Evolutionary conservation across 2,113 vertebrate species (phyloP).

Genomic region (Phylloscopus trochilus): DNA sequence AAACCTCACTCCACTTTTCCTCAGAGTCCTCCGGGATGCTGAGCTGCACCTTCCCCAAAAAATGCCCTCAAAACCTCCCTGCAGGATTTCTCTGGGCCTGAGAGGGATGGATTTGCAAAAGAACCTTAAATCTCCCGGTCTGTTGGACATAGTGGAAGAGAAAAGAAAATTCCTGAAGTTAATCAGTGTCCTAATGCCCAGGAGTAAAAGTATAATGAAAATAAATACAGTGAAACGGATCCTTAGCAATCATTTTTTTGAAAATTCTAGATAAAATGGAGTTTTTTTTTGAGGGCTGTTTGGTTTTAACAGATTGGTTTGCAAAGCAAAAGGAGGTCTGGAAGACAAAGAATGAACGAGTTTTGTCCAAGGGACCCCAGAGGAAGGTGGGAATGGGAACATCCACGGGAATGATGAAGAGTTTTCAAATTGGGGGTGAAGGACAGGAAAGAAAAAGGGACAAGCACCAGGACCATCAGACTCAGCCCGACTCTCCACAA

Average conservation of each 20-base stretch:
- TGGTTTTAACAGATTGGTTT: background rate
- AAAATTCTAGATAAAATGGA: background rate
- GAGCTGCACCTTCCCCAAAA: background rate
- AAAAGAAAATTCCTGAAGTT: background rate
- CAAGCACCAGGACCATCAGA: background rate
- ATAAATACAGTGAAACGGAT: background rate
- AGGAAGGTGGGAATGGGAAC: background rate
- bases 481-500: background rate
- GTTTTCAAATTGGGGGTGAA: background rate
- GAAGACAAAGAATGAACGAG: background rate
- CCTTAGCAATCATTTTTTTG: background rate
- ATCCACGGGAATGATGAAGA: background rate
- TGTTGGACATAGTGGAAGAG: background rate
- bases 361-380: background rate
- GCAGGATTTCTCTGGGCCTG: background rate
- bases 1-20: background rate
- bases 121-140: background rate
- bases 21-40: background rate
- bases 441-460: background rate
- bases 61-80: background rate
- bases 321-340: background rate
- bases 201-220: background rate
- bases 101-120: background rate
- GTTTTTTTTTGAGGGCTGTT: background rate
- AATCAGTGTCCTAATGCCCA: background rate